Percentiles rank a stretch among this genome's conserved stretches.
Conservation (phyloP, 2,888 invertebrate genomes). For the Nematopogon swammerdamellus region DNA sequence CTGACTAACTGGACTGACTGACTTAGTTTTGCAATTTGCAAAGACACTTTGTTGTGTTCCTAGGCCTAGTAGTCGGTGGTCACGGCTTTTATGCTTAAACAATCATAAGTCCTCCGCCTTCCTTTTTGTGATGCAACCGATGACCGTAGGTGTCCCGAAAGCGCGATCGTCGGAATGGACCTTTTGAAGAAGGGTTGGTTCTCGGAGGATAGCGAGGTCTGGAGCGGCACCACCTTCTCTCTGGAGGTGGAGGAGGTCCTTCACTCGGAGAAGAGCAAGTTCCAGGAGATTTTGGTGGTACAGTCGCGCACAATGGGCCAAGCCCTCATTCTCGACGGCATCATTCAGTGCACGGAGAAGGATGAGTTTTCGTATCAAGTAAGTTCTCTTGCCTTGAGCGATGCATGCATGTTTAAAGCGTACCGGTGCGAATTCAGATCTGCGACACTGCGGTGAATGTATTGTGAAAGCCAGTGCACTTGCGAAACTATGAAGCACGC, state of each 20-base stretch:
- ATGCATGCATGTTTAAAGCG: no score
- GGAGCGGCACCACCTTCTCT: constrained; percentile 89
- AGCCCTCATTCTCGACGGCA: constrained; percentile 88
- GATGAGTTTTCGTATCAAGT: constrained; percentile 96
- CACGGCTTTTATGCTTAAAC: background rate
- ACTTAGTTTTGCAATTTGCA: no score
- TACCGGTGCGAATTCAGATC: no score
- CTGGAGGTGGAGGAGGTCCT: constrained; percentile 78
- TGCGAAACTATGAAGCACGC: no score
- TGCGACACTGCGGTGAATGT: no score
- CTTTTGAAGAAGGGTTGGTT: constrained; percentile 83
- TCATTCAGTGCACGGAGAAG: constrained; percentile 93
- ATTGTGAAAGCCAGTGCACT: no score
- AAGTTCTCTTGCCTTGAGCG: no score
- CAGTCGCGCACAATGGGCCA: constrained; percentile 80
- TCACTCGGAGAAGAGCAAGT: constrained; percentile 74
- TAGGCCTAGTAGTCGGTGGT: background rate
- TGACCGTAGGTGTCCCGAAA: no score
- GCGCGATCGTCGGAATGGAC: constrained; percentile 53
- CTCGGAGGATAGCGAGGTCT: constrained; percentile 84
- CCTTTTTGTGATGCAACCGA: no score
- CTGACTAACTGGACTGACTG: no score
- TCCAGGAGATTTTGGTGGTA: constrained; percentile 80
- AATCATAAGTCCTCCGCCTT: background rate
- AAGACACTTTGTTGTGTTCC: no score